A percentile compares a stretch with the other conserved stretches of the same genome.
These are phyloP conservation scores for Aphyosemion australe DNA, from an alignment of 2,113 vertebrate species.

Conservation along the genomic window DNA sequence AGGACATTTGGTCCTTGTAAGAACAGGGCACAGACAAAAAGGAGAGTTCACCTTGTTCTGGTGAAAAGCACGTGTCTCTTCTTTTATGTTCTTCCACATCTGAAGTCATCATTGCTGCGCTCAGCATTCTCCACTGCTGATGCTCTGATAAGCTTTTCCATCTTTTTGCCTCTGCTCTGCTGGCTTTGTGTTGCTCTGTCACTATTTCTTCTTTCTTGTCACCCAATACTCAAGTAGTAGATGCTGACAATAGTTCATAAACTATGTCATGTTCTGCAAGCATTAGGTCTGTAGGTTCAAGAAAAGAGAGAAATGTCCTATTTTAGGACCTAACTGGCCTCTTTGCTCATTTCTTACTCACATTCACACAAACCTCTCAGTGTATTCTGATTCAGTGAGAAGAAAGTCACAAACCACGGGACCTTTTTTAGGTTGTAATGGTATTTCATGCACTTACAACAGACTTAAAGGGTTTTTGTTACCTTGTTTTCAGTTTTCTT, in stretches of 20 bases:
- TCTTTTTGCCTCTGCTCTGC: conserved; percentile 36
- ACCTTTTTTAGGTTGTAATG: too few species aligned
- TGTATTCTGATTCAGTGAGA: too few species aligned
- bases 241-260: background rate
- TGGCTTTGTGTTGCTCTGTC: conserved; percentile 16
- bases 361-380: too few species aligned
- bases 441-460: too few species aligned
- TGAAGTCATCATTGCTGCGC: conserved; percentile 45
- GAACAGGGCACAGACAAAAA: conserved; percentile 20
- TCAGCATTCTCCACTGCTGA: conserved; percentile 60
- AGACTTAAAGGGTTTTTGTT: too few species aligned
- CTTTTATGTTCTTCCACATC: conserved; percentile 47
- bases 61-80: conserved; percentile 37
- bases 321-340: background rate
- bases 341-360: too few species aligned
- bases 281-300: background rate
- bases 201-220: conserved; percentile 16
- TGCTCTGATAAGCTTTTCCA: conserved; percentile 59
- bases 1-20: conserved; percentile 33
- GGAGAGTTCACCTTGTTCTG: conserved; percentile 61
- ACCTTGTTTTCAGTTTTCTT: too few species aligned
- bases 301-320: background rate
- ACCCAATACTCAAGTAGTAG: conserved; percentile 11
- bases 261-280: background rate
- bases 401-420: too few species aligned